These are phyloP conservation scores for Oithona nana DNA, from an alignment of 2,888 invertebrate genomes.

Conservation along the genomic window DNA sequence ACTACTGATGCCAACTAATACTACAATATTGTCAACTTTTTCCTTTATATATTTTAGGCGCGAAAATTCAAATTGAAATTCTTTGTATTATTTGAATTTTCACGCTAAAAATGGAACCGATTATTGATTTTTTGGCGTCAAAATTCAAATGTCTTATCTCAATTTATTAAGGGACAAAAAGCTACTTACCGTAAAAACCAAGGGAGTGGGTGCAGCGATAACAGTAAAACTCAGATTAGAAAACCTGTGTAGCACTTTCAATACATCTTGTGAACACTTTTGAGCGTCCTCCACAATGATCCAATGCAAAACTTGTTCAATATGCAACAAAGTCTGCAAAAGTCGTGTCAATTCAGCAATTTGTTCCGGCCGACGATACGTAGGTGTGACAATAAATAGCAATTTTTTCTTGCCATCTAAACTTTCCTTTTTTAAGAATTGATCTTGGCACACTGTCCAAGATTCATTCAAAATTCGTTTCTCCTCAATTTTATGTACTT, in stretches of 20 bases:
- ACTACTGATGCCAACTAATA: no score
- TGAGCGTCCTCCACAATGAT: slow-evolving; percentile 20
- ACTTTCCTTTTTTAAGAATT: not conserved
- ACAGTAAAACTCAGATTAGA: slow-evolving; percentile 18
- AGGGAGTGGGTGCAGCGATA: slow-evolving; percentile 20
- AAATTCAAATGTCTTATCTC: no score
- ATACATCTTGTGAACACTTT: slow-evolving; percentile 16
- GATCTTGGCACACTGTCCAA: not conserved
- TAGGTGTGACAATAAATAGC: slow-evolving; percentile 18
- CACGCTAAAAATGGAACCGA: no score
- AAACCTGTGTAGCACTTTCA: slow-evolving; percentile 16
- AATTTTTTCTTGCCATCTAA: not conserved
- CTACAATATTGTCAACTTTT: no score
- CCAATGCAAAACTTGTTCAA: slow-evolving; percentile 19
- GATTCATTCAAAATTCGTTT: no score
- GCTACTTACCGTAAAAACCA: not conserved
- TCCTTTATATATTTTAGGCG: no score
- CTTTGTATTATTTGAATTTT: no score
- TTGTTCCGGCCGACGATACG: slow-evolving; percentile 21
- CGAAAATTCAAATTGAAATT: no score
- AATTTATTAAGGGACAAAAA: no score
- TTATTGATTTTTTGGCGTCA: no score
- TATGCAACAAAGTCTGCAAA: slow-evolving; percentile 20
- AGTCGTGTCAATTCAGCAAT: slow-evolving; percentile 20
- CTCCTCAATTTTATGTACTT: no score